Evolutionary conservation across 2,888 invertebrate genomes (phyloP).

Genomic region (Beris chalybata): DNA sequence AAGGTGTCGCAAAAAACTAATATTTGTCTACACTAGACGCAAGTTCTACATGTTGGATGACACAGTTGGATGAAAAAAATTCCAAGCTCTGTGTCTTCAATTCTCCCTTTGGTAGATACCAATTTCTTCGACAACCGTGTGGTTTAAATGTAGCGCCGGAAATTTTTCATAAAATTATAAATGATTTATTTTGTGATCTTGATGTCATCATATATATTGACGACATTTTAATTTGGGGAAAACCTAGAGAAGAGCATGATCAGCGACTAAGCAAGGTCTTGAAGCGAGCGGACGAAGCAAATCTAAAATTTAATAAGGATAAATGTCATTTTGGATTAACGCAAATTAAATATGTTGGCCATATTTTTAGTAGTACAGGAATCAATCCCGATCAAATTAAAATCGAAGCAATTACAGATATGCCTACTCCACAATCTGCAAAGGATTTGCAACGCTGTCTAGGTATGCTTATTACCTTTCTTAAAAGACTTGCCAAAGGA

Average conservation of each 20-base stretch:
- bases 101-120: slow-evolving; percentile 41
- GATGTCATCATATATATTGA: slow-evolving; percentile 36
- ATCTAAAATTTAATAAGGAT: slow-evolving; percentile 27
- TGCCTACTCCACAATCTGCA: slow-evolving; percentile 30
- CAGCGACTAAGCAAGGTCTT: not conserved
- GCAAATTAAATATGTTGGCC: too few species aligned
- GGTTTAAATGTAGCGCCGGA: slow-evolving; percentile 38
- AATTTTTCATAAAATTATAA: slow-evolving; percentile 32
- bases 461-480: slow-evolving; percentile 34
- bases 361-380: slow-evolving; percentile 34
- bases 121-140: slow-evolving; percentile 38
- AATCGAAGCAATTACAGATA: too few species aligned
- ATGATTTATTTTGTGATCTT: too few species aligned
- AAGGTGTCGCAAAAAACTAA: too few species aligned
- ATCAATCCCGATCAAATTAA: too few species aligned
- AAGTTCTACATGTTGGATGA: slow-evolving; percentile 40
- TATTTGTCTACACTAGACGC: slow-evolving; percentile 36
- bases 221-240: not conserved
- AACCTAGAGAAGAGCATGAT: not conserved
- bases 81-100: slow-evolving; percentile 41
- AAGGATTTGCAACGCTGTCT: slow-evolving; percentile 35
- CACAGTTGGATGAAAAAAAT: slow-evolving; percentile 40
- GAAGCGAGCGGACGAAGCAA: not conserved
- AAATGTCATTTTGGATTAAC: slow-evolving; percentile 36
- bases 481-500: slow-evolving; percentile 29